Evolutionary conservation across 2,888 invertebrate species (phyloP).

Genomic region (Heteromyza rotundicornis): DNA sequence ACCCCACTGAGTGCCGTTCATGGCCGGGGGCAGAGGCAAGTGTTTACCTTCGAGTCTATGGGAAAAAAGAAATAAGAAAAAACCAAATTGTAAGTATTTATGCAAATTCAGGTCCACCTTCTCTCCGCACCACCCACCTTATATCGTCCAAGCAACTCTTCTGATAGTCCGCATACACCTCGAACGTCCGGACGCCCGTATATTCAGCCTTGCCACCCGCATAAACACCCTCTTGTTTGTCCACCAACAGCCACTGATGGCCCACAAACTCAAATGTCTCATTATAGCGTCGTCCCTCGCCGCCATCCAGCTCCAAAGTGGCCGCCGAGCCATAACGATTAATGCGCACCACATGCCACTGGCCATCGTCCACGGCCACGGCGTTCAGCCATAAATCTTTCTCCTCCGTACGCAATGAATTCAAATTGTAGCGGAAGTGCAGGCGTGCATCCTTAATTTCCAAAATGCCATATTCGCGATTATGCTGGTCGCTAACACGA

Average conservation of each 20-base stretch:
- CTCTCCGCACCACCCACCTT: slow-evolving; percentile 45
- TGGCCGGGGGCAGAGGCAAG: slow-evolving; percentile 90
- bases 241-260: slow-evolving; percentile 90
- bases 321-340: slow-evolving; percentile 92
- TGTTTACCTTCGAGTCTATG: slow-evolving; percentile 89
- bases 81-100: background rate
- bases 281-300: slow-evolving; percentile 91
- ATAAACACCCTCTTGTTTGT: slow-evolving; percentile 93
- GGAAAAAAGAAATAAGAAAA: background rate
- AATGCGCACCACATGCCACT: slow-evolving; percentile 94
- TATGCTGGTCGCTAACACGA: slow-evolving; percentile 91
- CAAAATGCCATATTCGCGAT: slow-evolving; percentile 90
- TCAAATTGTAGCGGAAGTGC: slow-evolving; percentile 91
- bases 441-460: slow-evolving; percentile 89
- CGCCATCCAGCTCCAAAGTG: slow-evolving; percentile 90
- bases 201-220: slow-evolving; percentile 96
- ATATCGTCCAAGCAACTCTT: slow-evolving; percentile 80
- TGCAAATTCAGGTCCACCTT: background rate
- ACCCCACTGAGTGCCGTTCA: slow-evolving; percentile 95
- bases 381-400: slow-evolving; percentile 88
- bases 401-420: slow-evolving; percentile 88
- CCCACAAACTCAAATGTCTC: slow-evolving; percentile 90
- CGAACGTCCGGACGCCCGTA: slow-evolving; percentile 90
- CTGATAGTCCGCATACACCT: slow-evolving; percentile 93
- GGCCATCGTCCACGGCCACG: slow-evolving; percentile 91